Evolutionary conservation across 92 coral and sea anemone species (phyloP), one percentile per base, ranked within the genome.

Genomic region (Plumapathes pennacea): DNA sequence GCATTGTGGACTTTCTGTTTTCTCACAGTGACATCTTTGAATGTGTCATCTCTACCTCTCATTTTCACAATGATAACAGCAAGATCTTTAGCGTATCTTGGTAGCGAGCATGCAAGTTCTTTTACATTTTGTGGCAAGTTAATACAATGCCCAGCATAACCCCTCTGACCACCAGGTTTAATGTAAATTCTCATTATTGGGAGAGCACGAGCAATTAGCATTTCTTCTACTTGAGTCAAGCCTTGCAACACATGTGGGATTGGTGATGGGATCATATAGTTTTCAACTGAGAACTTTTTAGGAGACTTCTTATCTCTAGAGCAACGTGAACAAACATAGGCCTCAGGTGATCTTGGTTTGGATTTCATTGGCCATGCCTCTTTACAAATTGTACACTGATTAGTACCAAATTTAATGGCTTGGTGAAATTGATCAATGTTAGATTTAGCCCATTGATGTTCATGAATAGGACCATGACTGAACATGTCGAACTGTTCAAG

Each of bases 131-230:
- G 81, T 7, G 87, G 87, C 46, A 80, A 58, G 64, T 80, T 80
- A 17, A 79, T 60, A 46, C 72, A 69, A 46, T 76, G 83, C 25
- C 83, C 83, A 30, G 77, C 55, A 67, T 69, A 76, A 28, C 73
- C 85, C 50, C 80, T 72, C 45, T 78, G 85, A 21, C 85, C 85
- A 44, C 85, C 85, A 10, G 85, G 85, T 55, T 77, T 69, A 30
- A 77, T 49, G 61, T 77, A 77, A 23, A 78, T 80, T 50, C 61
- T 54, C 86, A 79, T 79, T 39, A 80, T 80, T 10, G 83, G 89
- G 10, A 75, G 71, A 5, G 74, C 89, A 53, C 74, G 82, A 52
- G 89, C 88, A 58, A 81, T 74, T n/a, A 74, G 40, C 89, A 82
- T 82, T 74, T 81, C 77, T 38, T 81, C 82, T n/a, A 61, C 39